Conservation (phyloP, 2,888 invertebrate species). For the Caenorhabditis sp. region DNA sequence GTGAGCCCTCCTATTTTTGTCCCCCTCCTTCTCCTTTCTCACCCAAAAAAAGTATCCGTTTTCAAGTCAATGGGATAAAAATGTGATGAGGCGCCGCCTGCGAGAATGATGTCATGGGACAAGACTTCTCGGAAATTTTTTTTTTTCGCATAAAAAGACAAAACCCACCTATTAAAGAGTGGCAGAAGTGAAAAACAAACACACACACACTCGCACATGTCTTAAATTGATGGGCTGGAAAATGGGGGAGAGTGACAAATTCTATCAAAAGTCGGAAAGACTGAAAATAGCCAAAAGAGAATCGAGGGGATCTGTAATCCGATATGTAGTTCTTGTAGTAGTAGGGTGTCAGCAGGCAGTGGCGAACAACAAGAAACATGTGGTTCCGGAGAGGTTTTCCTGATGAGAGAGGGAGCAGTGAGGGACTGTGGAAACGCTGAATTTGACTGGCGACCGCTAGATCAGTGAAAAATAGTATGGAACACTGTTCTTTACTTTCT, state of each 20-base stretch:
- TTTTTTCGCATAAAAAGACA: neutral
- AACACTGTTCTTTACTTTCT: too few species aligned
- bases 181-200: neutral
- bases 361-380: neutral
- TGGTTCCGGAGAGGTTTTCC: neutral
- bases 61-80: conserved; percentile 39
- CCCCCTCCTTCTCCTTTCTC: conserved; percentile 4
- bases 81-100: neutral
- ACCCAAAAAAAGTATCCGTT: conserved; percentile 48
- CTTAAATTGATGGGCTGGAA: neutral
- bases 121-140: neutral
- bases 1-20: conserved; percentile 49
- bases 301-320: neutral
- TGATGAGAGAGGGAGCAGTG: too few species aligned
- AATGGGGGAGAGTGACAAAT: neutral
- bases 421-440: too few species aligned
- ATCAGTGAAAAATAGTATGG: too few species aligned
- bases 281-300: neutral
- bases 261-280: too few species aligned
- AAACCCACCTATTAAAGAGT: conserved; percentile 4
- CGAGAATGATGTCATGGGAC: conserved; percentile 31
- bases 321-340: conserved; percentile 5
- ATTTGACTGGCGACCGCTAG: too few species aligned
- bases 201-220: neutral
- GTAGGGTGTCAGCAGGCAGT: neutral